Percentiles rank a stretch among this genome's conserved stretches.
These are phyloP conservation scores for Harpagoxenus sublaevis DNA, from an alignment of 2,888 invertebrate genomes.

Conservation along the genomic window DNA sequence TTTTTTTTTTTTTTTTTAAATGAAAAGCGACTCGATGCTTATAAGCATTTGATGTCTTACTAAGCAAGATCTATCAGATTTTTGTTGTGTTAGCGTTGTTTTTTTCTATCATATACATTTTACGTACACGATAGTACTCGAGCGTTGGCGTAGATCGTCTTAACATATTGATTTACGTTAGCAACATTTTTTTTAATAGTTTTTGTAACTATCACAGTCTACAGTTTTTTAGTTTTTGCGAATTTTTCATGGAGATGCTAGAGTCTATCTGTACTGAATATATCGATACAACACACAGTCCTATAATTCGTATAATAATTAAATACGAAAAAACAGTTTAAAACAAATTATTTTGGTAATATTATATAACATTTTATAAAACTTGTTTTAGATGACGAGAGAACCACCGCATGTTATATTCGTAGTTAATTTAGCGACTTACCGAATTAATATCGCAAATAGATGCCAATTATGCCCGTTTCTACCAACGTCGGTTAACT, in stretches of 20 bases:
- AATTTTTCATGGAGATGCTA: background rate
- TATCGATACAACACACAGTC: background rate
- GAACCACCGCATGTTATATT: constrained; percentile 36
- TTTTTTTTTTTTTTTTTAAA: background rate
- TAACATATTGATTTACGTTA: constrained; percentile 17
- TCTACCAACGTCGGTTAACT: no score
- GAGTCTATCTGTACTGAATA: background rate
- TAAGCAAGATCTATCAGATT: constrained; percentile 1
- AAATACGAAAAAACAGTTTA: constrained; percentile 24
- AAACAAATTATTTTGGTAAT: constrained; percentile 35
- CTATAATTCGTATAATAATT: background rate
- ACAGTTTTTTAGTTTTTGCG: background rate
- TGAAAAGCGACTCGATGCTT: background rate
- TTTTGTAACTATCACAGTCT: background rate
- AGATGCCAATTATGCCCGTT: constrained; percentile 4
- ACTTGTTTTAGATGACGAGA: constrained; percentile 57
- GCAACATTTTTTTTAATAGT: background rate
- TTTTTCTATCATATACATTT: background rate
- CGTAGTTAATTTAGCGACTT: constrained; percentile 5
- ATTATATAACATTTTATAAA: constrained; percentile 28
- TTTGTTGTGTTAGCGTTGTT: constrained; percentile 5
- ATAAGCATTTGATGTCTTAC: background rate
- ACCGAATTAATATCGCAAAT: constrained; percentile 17
- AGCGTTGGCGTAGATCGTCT: background rate
- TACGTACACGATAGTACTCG: constrained; percentile 9